These are phyloP conservation scores for Boulengeromyrus knoepffleri DNA, from an alignment of 2,113 vertebrate genomes.

Conservation along the genomic window DNA sequence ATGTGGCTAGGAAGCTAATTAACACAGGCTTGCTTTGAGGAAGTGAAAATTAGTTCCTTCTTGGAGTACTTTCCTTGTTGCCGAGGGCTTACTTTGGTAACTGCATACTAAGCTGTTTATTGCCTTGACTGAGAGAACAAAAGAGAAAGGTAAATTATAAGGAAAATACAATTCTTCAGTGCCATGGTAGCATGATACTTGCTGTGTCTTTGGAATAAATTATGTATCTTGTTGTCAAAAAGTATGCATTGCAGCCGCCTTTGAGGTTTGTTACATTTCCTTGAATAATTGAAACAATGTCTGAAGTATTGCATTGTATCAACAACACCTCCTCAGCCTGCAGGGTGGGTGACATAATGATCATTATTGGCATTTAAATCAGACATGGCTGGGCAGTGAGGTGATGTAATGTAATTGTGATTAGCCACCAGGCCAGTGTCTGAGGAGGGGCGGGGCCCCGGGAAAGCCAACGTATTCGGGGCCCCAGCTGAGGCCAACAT, in stretches of 20 bases:
- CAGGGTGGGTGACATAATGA: neutral
- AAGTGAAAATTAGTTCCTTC: constrained; percentile 5
- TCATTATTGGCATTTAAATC: neutral
- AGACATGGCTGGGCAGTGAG: neutral
- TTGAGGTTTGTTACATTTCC: neutral
- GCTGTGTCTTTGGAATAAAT: neutral
- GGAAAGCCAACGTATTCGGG: neutral
- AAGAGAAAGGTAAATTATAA: neutral
- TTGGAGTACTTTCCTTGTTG: neutral
- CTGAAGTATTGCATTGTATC: neutral
- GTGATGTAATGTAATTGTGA: neutral
- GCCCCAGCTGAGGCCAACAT: neutral
- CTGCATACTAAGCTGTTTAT: neutral
- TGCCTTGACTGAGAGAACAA: neutral
- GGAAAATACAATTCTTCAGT: neutral
- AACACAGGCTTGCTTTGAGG: neutral
- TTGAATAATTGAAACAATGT: neutral
- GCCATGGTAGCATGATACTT: neutral
- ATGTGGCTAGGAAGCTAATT: constrained; percentile 1
- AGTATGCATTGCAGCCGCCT: neutral
- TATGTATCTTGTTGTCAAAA: neutral
- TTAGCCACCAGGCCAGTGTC: neutral
- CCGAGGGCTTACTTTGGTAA: constrained; percentile 16
- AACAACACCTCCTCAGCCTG: neutral
- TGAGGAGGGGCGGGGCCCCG: neutral